Evolutionary conservation across 2,113 vertebrate species (phyloP), one percentile per base, ranked within the genome.

Genomic region (human (Homo sapiens)): DNA sequence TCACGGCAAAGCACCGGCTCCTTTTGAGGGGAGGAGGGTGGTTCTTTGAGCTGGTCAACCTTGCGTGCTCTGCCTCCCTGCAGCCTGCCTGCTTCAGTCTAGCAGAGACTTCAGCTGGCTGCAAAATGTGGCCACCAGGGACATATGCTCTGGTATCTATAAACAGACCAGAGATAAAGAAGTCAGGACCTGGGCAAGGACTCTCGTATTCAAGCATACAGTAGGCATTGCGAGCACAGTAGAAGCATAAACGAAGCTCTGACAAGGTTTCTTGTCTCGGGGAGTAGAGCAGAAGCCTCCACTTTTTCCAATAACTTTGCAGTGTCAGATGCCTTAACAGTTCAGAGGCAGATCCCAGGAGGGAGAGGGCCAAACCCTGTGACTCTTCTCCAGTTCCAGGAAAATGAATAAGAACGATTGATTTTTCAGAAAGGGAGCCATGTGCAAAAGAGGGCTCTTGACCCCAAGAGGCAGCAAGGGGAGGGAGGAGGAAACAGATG

Each of bases 401-500:
- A 91, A 95, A 94, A 94, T 89, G 70, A 90, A 72, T 91, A 82
- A 97, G 68, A 93, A 92, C 92, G 91, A 97, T 55, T 96, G 78
- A 94, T 95, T 94, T 97, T 94, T 80, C 75, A 96, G 79, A 87
- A 95, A 96, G 79, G 55, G 55, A 92, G 48, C 61, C 48, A 89
- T 45, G 61, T 89, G 76, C 43, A 87, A 97, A 97, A 96, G 92
- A 96, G n/a, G 25, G 61, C 61, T 93, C 23, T 70, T 84, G 92
- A 87, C 73, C 87, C 70, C 92, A 96, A 79, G 82, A 87, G 79
- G 64, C 75, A 70, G 59, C 16, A 92, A 72, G 68, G 86, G 92
- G 75, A 95, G 14, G 25, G 64, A 80, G 64, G 61, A 96, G 79
- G 89, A 94, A 97, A 88, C 92, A 97, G 96, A 97, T 98, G 96